These are phyloP conservation scores for Myanophis thanlyinensis DNA, from an alignment of 2,113 vertebrate species.

Conservation along the genomic window DNA sequence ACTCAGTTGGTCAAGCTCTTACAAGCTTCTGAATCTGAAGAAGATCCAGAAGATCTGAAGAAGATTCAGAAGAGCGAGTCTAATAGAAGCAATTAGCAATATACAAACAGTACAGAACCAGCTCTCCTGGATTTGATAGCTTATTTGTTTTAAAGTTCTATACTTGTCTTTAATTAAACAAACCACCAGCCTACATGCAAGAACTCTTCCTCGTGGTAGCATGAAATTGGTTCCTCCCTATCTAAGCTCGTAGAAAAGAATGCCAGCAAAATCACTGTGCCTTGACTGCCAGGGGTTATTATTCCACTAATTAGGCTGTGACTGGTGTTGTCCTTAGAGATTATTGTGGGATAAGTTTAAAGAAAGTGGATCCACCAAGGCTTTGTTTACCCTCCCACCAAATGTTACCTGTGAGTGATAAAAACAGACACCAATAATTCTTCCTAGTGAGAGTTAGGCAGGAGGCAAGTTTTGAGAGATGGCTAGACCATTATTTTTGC, in stretches of 20 bases:
- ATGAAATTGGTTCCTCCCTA: not conserved
- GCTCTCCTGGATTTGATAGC: not conserved
- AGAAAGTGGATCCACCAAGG: not conserved
- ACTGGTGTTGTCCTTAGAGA: not conserved
- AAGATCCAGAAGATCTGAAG: no score
- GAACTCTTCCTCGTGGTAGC: not conserved
- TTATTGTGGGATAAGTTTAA: not conserved
- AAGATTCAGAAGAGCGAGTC: not conserved
- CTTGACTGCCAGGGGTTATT: not conserved
- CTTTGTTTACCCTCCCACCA: not conserved
- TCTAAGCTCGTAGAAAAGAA: not conserved
- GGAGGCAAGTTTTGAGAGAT: not conserved
- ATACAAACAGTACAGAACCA: not conserved
- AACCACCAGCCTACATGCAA: not conserved
- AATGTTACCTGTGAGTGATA: not conserved
- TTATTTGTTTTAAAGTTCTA: not conserved
- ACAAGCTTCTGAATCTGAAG: not conserved
- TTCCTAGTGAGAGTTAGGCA: not conserved
- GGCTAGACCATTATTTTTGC: not conserved
- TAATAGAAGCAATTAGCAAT: not conserved
- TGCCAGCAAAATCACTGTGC: not conserved
- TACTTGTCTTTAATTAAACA: not conserved
- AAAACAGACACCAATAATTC: not conserved
- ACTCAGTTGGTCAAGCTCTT: not conserved
- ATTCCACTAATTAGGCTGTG: not conserved